A percentile compares a stretch with the other conserved stretches of the same genome.
These are phyloP conservation scores for Lepidocyrtinus sp. DNA, from an alignment of 2,888 invertebrate genomes.

Conservation along the genomic window DNA sequence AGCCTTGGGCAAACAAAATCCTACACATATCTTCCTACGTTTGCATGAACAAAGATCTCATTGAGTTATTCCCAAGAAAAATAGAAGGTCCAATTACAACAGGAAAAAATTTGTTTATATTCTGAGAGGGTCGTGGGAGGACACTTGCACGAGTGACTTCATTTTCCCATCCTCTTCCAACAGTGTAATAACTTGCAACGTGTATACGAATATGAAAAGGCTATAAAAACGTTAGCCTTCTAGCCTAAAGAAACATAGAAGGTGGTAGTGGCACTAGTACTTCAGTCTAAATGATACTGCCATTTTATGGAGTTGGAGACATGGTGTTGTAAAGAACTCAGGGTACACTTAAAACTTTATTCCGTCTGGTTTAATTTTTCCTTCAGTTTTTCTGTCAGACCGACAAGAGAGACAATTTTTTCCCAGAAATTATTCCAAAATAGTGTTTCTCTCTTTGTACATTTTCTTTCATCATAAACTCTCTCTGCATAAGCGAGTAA, in stretches of 20 bases:
- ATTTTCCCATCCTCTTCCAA: not conserved
- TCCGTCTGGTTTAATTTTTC: slow-evolving; percentile 7
- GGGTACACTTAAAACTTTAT: not conserved
- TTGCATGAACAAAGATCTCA: not conserved
- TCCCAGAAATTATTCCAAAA: not conserved
- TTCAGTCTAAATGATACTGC: not conserved
- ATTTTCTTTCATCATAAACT: not conserved
- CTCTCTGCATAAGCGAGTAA: not conserved
- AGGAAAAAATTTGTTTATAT: slow-evolving; percentile 32
- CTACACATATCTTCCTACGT: not conserved
- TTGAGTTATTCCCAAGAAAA: slow-evolving; percentile 1
- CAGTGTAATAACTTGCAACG: not conserved
- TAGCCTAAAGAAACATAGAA: not conserved
- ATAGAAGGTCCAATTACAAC: slow-evolving; percentile 39
- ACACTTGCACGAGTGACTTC: slow-evolving; percentile 1
- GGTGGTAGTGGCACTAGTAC: too few species aligned
- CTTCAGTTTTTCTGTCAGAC: not conserved
- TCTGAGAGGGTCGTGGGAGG: slow-evolving; percentile 11
- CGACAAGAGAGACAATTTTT: not conserved
- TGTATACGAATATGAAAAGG: not conserved
- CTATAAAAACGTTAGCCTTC: not conserved
- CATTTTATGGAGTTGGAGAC: slow-evolving; percentile 17
- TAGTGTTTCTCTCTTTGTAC: not conserved
- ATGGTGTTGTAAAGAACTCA: not conserved
- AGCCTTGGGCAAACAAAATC: slow-evolving; percentile 22